A percentile compares a stretch with the other conserved stretches of the same genome.
Conservation (phyloP, 2,113 vertebrate genomes). For the Ammodytes marinus region DNA sequence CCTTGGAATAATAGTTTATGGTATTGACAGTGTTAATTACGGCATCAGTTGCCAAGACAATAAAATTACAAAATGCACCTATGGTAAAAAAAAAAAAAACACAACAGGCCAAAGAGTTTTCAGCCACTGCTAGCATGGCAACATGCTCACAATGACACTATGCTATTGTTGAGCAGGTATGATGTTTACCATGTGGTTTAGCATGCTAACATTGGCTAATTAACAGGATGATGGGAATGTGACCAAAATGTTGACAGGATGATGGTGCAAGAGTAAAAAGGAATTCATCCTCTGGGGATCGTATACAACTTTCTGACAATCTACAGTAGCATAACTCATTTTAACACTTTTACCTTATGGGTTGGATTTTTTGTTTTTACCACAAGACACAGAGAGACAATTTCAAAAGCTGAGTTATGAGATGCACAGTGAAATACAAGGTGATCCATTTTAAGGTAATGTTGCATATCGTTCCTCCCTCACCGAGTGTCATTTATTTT, state of each 20-base stretch:
- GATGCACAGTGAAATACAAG: slow-evolving; percentile 41
- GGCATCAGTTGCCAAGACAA: slow-evolving; percentile 46
- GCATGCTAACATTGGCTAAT: neutral
- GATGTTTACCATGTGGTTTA: neutral
- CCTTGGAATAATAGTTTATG: slow-evolving; percentile 31
- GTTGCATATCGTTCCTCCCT: slow-evolving; percentile 14
- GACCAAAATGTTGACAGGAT: neutral
- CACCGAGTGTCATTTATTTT: slow-evolving; percentile 33
- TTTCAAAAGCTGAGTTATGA: slow-evolving; percentile 37
- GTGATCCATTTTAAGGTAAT: slow-evolving; percentile 29
- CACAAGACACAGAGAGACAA: neutral
- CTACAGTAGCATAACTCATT: neutral
- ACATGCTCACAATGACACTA: neutral
- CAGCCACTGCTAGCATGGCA: neutral
- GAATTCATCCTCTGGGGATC: neutral
- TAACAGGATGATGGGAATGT: neutral
- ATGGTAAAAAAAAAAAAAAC: neutral
- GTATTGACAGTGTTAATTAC: slow-evolving; percentile 15
- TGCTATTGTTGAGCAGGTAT: neutral
- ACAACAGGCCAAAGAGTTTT: neutral
- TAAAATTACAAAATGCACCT: slow-evolving; percentile 11
- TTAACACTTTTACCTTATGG: too few relatives aligned
- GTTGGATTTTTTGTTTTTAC: too few relatives aligned
- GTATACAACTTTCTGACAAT: neutral
- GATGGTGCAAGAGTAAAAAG: neutral